Evolutionary conservation across 1,140 invertebrate genomes (phyloP).

Genomic region (Onthophagus taurus): DNA sequence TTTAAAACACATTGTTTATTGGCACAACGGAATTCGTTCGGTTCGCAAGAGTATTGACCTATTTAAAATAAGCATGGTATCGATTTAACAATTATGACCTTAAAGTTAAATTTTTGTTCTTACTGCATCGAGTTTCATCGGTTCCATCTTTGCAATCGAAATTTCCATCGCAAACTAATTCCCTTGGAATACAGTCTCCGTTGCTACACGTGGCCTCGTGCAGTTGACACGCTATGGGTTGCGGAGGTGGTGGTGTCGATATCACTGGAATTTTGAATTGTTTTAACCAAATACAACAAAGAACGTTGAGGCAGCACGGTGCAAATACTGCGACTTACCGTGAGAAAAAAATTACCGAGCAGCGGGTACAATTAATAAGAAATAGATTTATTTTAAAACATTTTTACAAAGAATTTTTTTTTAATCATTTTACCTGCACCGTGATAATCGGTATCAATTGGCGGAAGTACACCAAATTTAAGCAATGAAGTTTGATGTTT

Average conservation of each 20-base stretch:
- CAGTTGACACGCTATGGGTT: conserved; percentile 52
- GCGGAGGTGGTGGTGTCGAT: conserved; percentile 28
- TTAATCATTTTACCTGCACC: conserved; percentile 35
- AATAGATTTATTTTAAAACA: too few species aligned
- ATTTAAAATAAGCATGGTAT: conserved; percentile 1
- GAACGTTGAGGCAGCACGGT: too few species aligned
- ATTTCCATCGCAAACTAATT: conserved; percentile 71
- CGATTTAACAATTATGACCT: not conserved
- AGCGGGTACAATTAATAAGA: too few species aligned
- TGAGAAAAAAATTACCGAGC: too few species aligned
- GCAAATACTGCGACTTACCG: too few species aligned
- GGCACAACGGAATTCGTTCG: conserved; percentile 83
- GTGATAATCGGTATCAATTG: conserved; percentile 35
- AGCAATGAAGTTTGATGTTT: conserved; percentile 33
- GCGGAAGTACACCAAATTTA: conserved; percentile 37
- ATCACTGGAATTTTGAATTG: too few species aligned
- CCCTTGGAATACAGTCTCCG: conserved; percentile 79
- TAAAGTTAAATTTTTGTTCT: conserved; percentile 26
- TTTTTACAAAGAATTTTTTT: too few species aligned
- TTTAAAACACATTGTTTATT: conserved; percentile 87
- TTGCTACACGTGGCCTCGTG: conserved; percentile 85
- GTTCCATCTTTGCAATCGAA: conserved; percentile 77
- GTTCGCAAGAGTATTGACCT: conserved; percentile 68
- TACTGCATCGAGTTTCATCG: conserved; percentile 83
- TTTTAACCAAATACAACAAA: too few species aligned